Evolutionary conservation across 2,113 vertebrate genomes (phyloP), one percentile per base, ranked within the genome.

Genomic region (Pycnonotus jocosus): DNA sequence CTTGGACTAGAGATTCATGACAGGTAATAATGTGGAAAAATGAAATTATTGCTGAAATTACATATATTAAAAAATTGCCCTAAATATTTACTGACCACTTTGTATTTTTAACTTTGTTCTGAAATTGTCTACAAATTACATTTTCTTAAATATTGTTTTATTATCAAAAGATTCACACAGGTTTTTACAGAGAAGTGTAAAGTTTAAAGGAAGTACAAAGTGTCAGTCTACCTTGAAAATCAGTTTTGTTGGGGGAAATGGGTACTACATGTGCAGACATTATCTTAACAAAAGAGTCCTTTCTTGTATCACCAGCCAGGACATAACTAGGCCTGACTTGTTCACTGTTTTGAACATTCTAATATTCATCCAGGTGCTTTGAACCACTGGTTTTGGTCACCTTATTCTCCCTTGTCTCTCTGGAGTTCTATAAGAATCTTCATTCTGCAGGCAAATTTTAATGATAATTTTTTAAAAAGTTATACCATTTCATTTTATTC

Each of bases 261-360:
- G 4, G 8, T 61, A 4, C 31, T 62, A 37, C 3, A 18, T 11
- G 11, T 3, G 2, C 11, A 51, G 11, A 4, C 7, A 11, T 54
- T 70, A 1, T 4, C 42, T 42, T 33, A 45, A 27, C 13, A 15
- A 3, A 4, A 33, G 20, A 54, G 23, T 30, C 12, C 5, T 9
- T 72, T 31, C 28, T 51, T 74, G 23, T 5, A 1, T 69, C 50
- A 21, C 20, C 14, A 47, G 30, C 12, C 24, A 44, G 31, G 16
- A 21, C 7, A 3, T 9, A 10, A 20, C 23, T 69, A 13, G 5
- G 57, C 17, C 20, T 40, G 21, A 28, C 9, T 64, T 35, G 30
- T 2, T 90, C 10, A 23, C 27, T 15, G 2, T 42, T 84, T 48
- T 58, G 18, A 40, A 24, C 10, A 15, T 56, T 51, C 51, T 7